Percentiles rank a stretch among this genome's conserved stretches.
These are phyloP conservation scores for Gymnobelideus leadbeateri DNA, from an alignment of 2,113 vertebrate species.

Conservation along the genomic window DNA sequence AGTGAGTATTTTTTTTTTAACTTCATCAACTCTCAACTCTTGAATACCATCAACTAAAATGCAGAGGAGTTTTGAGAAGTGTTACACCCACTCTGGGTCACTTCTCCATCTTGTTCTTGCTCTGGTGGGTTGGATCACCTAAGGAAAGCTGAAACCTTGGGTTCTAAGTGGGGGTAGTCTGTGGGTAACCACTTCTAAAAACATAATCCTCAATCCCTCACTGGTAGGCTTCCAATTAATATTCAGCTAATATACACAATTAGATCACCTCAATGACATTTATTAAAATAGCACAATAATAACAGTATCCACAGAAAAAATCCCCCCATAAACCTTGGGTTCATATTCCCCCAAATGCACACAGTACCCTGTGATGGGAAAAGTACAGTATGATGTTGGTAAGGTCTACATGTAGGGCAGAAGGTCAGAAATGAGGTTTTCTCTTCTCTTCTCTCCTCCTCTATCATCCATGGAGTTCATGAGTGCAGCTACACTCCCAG, in stretches of 20 bases:
- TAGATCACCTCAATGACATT: neutral
- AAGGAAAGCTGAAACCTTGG: neutral
- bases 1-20: neutral
- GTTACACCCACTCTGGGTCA: neutral
- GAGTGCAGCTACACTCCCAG: neutral
- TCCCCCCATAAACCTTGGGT: no score
- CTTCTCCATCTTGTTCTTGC: neutral
- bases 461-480: neutral
- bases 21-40: neutral
- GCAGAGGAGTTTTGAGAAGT: neutral
- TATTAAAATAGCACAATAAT: neutral
- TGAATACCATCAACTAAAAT: neutral
- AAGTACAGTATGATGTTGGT: neutral
- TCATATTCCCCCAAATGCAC: no score
- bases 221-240: neutral
- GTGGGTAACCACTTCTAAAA: neutral
- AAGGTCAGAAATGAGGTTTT: neutral
- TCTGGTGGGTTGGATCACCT: neutral
- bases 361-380: neutral
- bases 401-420: neutral
- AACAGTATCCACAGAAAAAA: neutral
- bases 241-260: neutral
- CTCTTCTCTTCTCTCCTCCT: neutral
- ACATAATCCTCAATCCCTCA: neutral
- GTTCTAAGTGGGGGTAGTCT: neutral